Percentiles rank a stretch among this genome's conserved stretches.
Evolutionary conservation across 53 echinoderm and acorn worm species (phyloP).

Genomic region (Antedon mediterranea): DNA sequence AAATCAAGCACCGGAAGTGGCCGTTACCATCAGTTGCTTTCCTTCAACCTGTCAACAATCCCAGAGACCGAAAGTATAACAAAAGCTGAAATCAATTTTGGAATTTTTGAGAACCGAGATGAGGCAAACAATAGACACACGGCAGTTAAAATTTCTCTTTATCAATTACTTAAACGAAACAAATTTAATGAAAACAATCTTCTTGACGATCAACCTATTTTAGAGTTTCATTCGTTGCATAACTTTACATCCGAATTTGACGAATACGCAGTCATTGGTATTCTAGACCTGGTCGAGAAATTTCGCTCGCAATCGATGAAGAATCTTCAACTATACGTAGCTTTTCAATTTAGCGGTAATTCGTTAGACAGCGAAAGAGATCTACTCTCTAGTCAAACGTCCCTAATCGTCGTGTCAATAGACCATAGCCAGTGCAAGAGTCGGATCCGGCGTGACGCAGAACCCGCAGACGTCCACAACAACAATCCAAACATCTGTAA

Average conservation of each 20-base stretch:
- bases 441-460: slow-evolving; percentile 23
- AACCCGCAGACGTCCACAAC: slow-evolving; percentile 2
- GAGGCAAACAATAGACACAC: background rate
- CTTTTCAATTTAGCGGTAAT: background rate
- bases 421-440: slow-evolving; percentile 37
- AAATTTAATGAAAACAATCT: background rate
- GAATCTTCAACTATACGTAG: background rate
- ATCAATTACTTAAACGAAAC: background rate
- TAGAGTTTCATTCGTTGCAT: background rate
- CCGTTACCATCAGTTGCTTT: slow-evolving; percentile 45
- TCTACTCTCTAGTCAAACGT: slow-evolving; percentile 20
- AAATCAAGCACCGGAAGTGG: slow-evolving; percentile 19
- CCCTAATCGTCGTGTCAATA: slow-evolving; percentile 48
- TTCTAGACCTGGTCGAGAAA: background rate
- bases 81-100: slow-evolving; percentile 59
- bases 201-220: background rate
- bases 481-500: slow-evolving; percentile 46
- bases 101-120: slow-evolving; percentile 4
- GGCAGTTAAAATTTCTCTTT: background rate
- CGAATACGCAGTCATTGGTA: background rate
- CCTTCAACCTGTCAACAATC: slow-evolving; percentile 60
- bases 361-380: background rate
- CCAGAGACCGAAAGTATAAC: slow-evolving; percentile 50
- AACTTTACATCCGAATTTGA: background rate
- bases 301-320: background rate